phyloP scores from a whole-genome alignment of 2,888 invertebrate species.

The Ptychoptera contaminata region DNA sequence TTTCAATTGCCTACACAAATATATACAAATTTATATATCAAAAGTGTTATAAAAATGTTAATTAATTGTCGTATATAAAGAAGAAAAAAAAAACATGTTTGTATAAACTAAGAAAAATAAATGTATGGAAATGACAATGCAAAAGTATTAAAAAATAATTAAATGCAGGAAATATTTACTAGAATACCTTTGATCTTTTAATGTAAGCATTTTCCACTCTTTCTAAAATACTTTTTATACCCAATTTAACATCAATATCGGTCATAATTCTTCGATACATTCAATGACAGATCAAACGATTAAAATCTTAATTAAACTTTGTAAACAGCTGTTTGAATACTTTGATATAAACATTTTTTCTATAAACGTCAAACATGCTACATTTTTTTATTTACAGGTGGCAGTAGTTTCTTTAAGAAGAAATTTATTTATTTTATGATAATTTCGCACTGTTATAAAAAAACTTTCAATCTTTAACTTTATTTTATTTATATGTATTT shows the following conservation, averaged over 20 bases:
- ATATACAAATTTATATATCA: neutral
- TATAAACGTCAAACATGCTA: too few species aligned
- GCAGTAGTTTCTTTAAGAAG: too few species aligned
- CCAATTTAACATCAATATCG: constrained; percentile 27
- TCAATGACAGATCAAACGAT: constrained; percentile 4
- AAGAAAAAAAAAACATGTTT: too few species aligned
- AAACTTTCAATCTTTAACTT: too few species aligned
- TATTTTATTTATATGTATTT: too few species aligned
- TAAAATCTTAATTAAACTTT: too few species aligned
- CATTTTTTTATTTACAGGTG: too few species aligned
- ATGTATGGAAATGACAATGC: neutral
- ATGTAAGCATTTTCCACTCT: constrained; percentile 43
- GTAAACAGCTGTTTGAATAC: too few species aligned
- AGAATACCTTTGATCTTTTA: constrained; percentile 37
- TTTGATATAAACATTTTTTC: too few species aligned
- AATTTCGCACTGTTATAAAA: too few species aligned
- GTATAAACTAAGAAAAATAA: too few species aligned
- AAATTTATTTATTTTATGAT: too few species aligned
- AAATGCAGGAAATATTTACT: neutral
- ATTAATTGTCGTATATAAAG: constrained; percentile 4
- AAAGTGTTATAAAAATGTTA: neutral
- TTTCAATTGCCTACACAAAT: constrained; percentile 15
- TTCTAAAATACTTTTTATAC: constrained; percentile 39
- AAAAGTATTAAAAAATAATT: neutral
- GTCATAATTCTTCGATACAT: constrained; percentile 25